These are phyloP conservation scores for Buphagus erythrorhynchus DNA, from an alignment of 2,797 vertebrate species.

Conservation along the genomic window DNA sequence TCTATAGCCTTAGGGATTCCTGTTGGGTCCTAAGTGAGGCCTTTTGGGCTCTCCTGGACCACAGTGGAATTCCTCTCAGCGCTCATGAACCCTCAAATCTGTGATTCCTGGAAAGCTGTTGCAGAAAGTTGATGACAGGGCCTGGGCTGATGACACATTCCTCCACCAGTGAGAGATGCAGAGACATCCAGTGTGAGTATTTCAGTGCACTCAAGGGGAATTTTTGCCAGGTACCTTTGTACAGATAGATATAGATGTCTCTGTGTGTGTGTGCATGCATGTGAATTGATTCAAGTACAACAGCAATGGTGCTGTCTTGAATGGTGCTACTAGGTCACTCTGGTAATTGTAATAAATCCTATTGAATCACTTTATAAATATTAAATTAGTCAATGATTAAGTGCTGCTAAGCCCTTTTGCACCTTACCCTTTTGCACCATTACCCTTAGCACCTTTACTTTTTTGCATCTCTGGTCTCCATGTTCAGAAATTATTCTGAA, in stretches of 20 bases:
- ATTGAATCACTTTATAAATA: neutral
- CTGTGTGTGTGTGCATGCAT: neutral
- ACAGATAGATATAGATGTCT: rapidly evolving
- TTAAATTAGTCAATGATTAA: neutral
- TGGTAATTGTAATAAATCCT: neutral
- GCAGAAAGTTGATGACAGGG: rapidly evolving
- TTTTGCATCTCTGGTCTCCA: neutral
- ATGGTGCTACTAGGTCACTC: neutral
- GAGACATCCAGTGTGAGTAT: neutral
- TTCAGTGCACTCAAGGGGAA: neutral
- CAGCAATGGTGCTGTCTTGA: neutral
- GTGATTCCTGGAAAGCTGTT: neutral
- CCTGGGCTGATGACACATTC: neutral
- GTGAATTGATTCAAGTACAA: no score
- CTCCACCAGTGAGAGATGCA: neutral
- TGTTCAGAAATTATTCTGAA: neutral
- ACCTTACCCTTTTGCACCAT: neutral
- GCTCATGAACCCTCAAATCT: neutral
- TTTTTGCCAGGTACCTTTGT: neutral
- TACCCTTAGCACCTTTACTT: neutral
- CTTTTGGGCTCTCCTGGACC: neutral
- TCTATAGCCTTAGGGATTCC: neutral
- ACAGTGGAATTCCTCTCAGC: neutral
- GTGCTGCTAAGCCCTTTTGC: neutral
- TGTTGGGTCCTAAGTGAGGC: neutral